Evolutionary conservation across 2,888 invertebrate species (phyloP).

Genomic region (Lomographa bimaculata): DNA sequence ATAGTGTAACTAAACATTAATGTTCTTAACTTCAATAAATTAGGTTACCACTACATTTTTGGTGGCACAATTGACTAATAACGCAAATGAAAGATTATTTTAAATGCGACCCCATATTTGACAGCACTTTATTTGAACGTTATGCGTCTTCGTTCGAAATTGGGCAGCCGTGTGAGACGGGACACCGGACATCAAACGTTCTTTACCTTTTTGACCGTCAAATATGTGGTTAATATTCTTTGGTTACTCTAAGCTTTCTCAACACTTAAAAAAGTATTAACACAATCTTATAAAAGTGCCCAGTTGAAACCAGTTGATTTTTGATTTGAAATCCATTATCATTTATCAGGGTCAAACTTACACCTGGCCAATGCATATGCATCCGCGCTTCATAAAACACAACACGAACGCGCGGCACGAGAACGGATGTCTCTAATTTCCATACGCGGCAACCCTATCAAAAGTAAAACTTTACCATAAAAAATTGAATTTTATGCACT

Average conservation of each 20-base stretch:
- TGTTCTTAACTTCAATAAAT: too few species aligned
- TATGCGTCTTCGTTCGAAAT: slow-evolving; percentile 57
- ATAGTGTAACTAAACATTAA: too few species aligned
- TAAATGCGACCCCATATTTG: slow-evolving; percentile 35
- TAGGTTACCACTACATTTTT: too few species aligned
- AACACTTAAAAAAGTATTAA: too few species aligned
- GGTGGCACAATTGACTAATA: too few species aligned
- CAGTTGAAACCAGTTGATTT: too few species aligned
- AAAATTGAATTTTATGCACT: slow-evolving; percentile 28
- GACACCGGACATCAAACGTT: too few species aligned
- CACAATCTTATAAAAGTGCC: too few species aligned
- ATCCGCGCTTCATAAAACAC: slow-evolving; percentile 52
- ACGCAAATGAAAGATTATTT: too few species aligned
- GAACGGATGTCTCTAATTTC: slow-evolving; percentile 75
- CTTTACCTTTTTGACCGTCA: background rate
- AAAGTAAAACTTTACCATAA: slow-evolving; percentile 3
- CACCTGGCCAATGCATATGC: slow-evolving; percentile 52
- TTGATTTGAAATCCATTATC: background rate
- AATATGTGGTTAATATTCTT: too few species aligned
- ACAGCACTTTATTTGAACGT: slow-evolving; percentile 46
- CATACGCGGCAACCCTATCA: slow-evolving; percentile 42
- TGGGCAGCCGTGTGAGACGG: slow-evolving; percentile 48
- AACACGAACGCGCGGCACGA: slow-evolving; percentile 69
- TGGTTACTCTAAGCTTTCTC: too few species aligned
- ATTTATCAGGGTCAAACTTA: slow-evolving; percentile 21